phyloP scores from a whole-genome alignment of 2,888 invertebrate genomes.

The Piscicola geometra region DNA sequence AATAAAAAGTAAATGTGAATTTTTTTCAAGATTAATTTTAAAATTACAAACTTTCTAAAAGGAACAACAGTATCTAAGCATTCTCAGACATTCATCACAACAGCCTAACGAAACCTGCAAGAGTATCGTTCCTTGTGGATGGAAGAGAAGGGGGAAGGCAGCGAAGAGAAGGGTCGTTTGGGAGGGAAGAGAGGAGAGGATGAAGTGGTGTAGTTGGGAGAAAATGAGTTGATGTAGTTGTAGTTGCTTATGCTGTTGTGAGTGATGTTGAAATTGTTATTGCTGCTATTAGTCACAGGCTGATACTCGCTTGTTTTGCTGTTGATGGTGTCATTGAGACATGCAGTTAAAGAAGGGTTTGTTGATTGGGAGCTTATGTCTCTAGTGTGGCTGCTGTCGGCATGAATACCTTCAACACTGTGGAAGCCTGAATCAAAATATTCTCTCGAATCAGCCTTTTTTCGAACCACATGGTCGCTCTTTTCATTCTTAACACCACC shows the following conservation, averaged over 20 bases:
- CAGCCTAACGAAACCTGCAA: slow-evolving; percentile 61
- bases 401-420: neutral
- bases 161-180: neutral
- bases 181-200: neutral
- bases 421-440: neutral
- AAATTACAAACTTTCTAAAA: too few species aligned
- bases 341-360: neutral
- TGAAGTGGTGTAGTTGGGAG: neutral
- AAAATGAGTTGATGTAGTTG: neutral
- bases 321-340: neutral
- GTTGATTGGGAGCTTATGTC: neutral
- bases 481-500: neutral
- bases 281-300: neutral
- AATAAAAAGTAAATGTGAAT: too few species aligned
- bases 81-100: too few species aligned
- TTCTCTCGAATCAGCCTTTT: neutral
- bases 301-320: neutral
- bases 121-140: slow-evolving; percentile 72
- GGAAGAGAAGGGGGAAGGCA: neutral
- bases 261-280: neutral
- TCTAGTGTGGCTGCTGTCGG: neutral
- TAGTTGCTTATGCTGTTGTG: neutral
- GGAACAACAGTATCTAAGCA: too few species aligned
- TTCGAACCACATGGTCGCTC: neutral
- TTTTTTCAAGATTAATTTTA: too few species aligned